These are phyloP conservation scores for Drosophila neocordata DNA, from an alignment of 1,140 invertebrate genomes.

Conservation along the genomic window DNA sequence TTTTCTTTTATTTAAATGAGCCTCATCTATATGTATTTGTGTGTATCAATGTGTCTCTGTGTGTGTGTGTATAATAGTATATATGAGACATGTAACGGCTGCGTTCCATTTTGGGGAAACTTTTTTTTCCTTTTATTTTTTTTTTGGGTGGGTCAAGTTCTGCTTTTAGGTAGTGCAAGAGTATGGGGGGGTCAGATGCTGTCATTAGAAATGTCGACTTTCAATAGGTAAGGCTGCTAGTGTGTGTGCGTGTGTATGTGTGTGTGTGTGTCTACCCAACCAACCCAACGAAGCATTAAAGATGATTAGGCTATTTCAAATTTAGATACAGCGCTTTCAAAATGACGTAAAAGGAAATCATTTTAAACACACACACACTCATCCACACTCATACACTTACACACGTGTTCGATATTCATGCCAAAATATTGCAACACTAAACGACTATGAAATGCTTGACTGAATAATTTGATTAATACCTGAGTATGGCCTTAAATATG, in stretches of 20 bases:
- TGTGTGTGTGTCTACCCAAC: not conserved
- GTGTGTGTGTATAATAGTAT: constrained; percentile 13
- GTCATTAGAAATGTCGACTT: constrained; percentile 66
- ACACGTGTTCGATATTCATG: constrained; percentile 36
- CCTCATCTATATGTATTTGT: constrained; percentile 49
- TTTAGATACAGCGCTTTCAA: constrained; percentile 51
- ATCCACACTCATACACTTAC: not conserved
- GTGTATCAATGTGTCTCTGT: constrained; percentile 24
- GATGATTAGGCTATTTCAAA: constrained; percentile 75
- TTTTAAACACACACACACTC: constrained; percentile 21
- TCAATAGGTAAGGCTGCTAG: constrained; percentile 59
- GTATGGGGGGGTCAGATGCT: constrained; percentile 9
- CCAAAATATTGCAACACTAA: constrained; percentile 60
- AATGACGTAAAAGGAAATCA: constrained; percentile 57
- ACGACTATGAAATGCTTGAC: constrained; percentile 62
- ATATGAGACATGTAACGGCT: constrained; percentile 61
- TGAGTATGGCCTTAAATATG: constrained; percentile 26
- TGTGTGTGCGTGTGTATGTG: not conserved
- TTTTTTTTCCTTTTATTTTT: constrained; percentile 20
- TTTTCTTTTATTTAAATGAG: constrained; percentile 80
- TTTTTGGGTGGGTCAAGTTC: constrained; percentile 38
- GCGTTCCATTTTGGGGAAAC: constrained; percentile 30
- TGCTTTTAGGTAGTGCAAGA: not conserved
- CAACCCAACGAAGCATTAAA: constrained; percentile 57
- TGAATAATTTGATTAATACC: constrained; percentile 53